Conservation (phyloP, 2,888 invertebrate genomes). For the Dicycla oo region DNA sequence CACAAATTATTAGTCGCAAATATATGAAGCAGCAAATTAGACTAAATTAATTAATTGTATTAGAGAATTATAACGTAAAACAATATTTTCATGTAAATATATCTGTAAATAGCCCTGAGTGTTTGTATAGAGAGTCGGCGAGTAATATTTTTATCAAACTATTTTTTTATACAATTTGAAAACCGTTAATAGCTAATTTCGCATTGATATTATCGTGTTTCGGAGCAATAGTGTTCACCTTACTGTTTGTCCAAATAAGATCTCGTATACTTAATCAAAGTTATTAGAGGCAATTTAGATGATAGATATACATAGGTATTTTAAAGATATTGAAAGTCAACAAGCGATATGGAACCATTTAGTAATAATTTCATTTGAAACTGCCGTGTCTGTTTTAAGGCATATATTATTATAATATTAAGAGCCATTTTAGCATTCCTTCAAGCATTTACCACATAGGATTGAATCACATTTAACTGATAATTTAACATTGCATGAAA, state of each 20-base stretch:
- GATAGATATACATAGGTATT: conserved; percentile 51
- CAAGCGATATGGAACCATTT: conserved; percentile 79
- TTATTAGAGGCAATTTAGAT: conserved; percentile 55
- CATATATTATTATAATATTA: conserved; percentile 67
- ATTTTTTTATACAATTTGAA: conserved; percentile 83
- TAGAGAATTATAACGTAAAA: conserved; percentile 44
- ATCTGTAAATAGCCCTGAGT: conserved; percentile 80
- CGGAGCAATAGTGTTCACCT: conserved; percentile 56
- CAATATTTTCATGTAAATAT: conserved; percentile 78
- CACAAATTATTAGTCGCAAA: conserved; percentile 68
- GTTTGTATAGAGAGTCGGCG: conserved; percentile 84
- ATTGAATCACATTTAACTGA: conserved; percentile 46
- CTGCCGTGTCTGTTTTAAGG: conserved; percentile 68
- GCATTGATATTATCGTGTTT: conserved; percentile 59
- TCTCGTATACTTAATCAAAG: conserved; percentile 52
- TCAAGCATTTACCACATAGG: conserved; percentile 72
- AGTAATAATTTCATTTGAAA: conserved; percentile 69
- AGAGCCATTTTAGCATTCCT: conserved; percentile 72
- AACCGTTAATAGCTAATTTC: conserved; percentile 68
- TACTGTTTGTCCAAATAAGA: conserved; percentile 56
- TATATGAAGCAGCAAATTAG: conserved; percentile 45
- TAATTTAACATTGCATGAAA: conserved; percentile 64
- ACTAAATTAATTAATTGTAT: too few species aligned
- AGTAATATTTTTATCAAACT: conserved; percentile 86
- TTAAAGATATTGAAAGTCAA: conserved; percentile 43